A percentile compares a stretch with the other conserved stretches of the same genome.
Conservation (phyloP, 2,113 vertebrate species). For the Charadrius vociferus region DNA sequence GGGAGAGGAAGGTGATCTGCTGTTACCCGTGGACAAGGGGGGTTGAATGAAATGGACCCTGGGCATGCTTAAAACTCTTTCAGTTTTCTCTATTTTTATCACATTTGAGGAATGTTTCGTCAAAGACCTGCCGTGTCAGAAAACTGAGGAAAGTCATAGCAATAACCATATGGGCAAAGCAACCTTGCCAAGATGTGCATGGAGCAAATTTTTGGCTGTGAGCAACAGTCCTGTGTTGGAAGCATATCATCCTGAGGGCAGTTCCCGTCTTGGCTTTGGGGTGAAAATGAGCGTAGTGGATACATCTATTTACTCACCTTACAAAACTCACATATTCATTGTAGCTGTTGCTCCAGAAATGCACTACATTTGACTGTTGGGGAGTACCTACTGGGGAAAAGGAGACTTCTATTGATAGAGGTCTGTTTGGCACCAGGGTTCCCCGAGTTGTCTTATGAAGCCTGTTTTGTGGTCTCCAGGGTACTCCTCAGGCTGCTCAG, state of each 20-base stretch:
- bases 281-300: neutral
- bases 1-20: neutral
- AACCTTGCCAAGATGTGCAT: neutral
- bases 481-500: neutral
- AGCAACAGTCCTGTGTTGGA: neutral
- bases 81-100: neutral
- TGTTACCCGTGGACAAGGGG: neutral
- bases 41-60: neutral
- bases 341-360: neutral
- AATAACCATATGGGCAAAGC: neutral
- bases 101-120: neutral
- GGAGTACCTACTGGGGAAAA: neutral
- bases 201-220: neutral
- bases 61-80: neutral
- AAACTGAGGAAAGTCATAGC: neutral
- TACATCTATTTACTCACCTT: neutral
- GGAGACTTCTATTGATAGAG: neutral
- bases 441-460: neutral
- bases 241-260: neutral
- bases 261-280: neutral
- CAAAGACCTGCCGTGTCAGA: neutral
- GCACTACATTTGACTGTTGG: neutral
- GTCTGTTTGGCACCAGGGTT: accelerated
- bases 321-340: neutral
- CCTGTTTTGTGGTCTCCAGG: neutral